These are phyloP conservation scores for Lethrus apterus DNA, from an alignment of 1,140 invertebrate species.

Conservation along the genomic window DNA sequence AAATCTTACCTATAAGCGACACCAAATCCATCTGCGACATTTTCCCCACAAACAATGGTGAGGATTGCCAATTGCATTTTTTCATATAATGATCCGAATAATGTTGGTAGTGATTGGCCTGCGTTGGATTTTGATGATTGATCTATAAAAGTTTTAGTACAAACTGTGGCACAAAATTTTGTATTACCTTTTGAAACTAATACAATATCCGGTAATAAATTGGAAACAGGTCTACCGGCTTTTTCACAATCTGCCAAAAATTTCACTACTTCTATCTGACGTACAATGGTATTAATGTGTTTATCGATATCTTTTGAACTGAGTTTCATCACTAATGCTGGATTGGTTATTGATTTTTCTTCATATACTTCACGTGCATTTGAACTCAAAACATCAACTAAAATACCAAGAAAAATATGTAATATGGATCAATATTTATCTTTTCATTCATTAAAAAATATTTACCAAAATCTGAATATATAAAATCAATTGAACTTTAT, in stretches of 20 bases:
- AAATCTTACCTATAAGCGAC: conserved; percentile 54
- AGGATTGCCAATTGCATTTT: conserved; percentile 59
- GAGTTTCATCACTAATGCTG: conserved; percentile 52
- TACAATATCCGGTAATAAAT: conserved; percentile 17
- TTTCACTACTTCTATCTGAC: conserved; percentile 61
- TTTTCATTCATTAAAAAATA: too few species aligned
- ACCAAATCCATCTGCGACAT: conserved; percentile 60
- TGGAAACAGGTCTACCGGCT: conserved; percentile 6
- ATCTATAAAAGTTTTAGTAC: too few species aligned
- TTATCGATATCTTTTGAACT: conserved; percentile 58
- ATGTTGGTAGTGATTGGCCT: conserved; percentile 43
- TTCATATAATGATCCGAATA: conserved; percentile 59
- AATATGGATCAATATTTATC: too few species aligned
- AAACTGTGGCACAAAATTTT: too few species aligned
- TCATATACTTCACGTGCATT: conserved; percentile 39
- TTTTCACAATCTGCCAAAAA: conserved; percentile 56
- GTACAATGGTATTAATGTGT: conserved; percentile 60
- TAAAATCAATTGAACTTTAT: too few species aligned
- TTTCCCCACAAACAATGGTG: conserved; percentile 53
- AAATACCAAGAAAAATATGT: conserved; percentile 17
- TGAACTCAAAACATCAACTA: too few species aligned
- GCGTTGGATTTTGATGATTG: neutral
- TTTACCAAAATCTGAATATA: too few species aligned
- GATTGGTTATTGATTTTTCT: conserved; percentile 37
- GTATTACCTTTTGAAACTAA: conserved; percentile 3